Conservation (phyloP, 2,797 vertebrate genomes). For the Alcedo atthis region DNA sequence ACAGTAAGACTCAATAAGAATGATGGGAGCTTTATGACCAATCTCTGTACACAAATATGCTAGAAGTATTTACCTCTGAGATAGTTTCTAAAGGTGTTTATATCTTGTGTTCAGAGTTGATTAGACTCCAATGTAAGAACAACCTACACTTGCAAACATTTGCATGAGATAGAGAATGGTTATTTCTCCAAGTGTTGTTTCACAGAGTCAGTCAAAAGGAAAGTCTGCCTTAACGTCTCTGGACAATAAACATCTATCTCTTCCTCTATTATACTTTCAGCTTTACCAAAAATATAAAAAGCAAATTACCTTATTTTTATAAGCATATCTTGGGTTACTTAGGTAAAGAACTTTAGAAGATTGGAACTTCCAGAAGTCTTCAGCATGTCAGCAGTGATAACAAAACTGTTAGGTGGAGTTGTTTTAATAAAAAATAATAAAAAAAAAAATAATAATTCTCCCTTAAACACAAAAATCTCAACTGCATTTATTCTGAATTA, state of each 20-base stretch:
- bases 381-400: background rate
- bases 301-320: background rate
- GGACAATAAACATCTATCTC: background rate
- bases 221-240: background rate
- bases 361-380: background rate
- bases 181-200: background rate
- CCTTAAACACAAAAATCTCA: background rate
- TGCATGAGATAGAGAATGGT: accelerated
- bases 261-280: background rate
- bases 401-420: background rate
- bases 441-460: background rate
- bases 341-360: background rate
- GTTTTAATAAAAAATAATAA: background rate
- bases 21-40: background rate
- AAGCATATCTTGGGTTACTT: background rate
- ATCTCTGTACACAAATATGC: background rate
- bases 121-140: background rate
- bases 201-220: background rate
- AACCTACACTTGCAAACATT: background rate
- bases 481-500: background rate
- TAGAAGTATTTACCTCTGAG: background rate
- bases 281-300: background rate
- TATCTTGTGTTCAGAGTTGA: background rate
- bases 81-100: background rate
- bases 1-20: background rate